phyloP scores from a whole-genome alignment of 2,113 vertebrate species.

The Pristiophorus japonicus region DNA sequence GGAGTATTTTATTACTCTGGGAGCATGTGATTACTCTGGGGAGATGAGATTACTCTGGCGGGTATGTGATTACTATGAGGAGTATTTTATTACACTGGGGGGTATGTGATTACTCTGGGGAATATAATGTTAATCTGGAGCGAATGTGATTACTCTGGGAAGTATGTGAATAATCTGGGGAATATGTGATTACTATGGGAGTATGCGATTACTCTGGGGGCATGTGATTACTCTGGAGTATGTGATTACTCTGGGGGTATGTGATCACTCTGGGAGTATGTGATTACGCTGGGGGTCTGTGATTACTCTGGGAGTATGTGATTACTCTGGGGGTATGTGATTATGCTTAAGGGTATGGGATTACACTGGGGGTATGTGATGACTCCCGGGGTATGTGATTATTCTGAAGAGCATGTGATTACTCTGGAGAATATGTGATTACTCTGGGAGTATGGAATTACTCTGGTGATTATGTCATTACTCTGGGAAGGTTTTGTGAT shows the following conservation, averaged over 20 bases:
- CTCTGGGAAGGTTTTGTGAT: not conserved
- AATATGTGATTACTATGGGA: not conserved
- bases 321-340: not conserved
- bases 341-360: not conserved
- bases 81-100: not conserved
- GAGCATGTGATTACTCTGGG: not conserved
- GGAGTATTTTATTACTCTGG: not conserved
- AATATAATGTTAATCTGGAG: not conserved
- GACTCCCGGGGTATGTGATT: not conserved
- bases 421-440: not conserved
- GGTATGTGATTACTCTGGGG: not conserved
- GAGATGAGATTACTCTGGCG: not conserved
- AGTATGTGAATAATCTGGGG: not conserved
- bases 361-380: not conserved
- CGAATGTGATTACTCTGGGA: not conserved
- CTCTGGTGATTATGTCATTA: not conserved
- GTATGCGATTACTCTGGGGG: not conserved
- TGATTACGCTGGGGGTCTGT: too few species aligned
- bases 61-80: not conserved
- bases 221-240: not conserved
- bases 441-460: not conserved
- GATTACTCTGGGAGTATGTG: not conserved
- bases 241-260: not conserved
- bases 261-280: too few species aligned
- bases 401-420: not conserved